These are phyloP conservation scores for Diaprepes abbreviatus DNA, from an alignment of 2,888 invertebrate genomes.

Conservation along the genomic window DNA sequence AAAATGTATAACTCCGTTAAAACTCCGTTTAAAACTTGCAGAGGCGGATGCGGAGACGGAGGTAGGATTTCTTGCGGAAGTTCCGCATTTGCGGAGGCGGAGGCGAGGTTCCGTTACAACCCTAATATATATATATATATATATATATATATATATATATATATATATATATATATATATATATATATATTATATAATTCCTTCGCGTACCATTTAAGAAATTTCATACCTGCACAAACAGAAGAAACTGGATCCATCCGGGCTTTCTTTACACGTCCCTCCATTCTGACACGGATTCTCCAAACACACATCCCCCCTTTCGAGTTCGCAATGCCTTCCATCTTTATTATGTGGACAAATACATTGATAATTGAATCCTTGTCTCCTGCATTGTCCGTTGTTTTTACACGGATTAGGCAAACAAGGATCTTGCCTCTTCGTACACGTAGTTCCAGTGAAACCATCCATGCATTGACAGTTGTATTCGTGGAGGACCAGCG, in stretches of 20 bases:
- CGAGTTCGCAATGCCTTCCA: slow-evolving; percentile 87
- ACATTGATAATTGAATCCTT: slow-evolving; percentile 88
- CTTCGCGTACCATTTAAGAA: too few species aligned
- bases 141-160: too few species aligned
- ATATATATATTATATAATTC: too few species aligned
- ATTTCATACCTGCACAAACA: slow-evolving; percentile 78
- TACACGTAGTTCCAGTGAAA: slow-evolving; percentile 86
- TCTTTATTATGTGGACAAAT: slow-evolving; percentile 83
- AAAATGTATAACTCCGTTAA: too few species aligned
- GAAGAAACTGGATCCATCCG: slow-evolving; percentile 90
- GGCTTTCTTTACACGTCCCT: slow-evolving; percentile 90
- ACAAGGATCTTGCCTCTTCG: slow-evolving; percentile 91
- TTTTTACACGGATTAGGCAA: slow-evolving; percentile 89
- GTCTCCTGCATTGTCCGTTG: slow-evolving; percentile 86
- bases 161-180: too few species aligned
- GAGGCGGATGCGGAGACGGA: too few species aligned
- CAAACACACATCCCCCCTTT: slow-evolving; percentile 87
- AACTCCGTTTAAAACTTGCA: too few species aligned
- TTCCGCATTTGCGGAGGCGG: too few species aligned
- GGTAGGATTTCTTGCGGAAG: too few species aligned
- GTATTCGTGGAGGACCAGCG: slow-evolving; percentile 82
- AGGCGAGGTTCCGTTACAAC: too few species aligned
- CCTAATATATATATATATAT: too few species aligned
- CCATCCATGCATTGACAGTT: slow-evolving; percentile 87
- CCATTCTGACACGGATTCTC: slow-evolving; percentile 91